These are phyloP conservation scores for Hartigia nigra DNA, from an alignment of 2,888 invertebrate genomes.

Conservation along the genomic window DNA sequence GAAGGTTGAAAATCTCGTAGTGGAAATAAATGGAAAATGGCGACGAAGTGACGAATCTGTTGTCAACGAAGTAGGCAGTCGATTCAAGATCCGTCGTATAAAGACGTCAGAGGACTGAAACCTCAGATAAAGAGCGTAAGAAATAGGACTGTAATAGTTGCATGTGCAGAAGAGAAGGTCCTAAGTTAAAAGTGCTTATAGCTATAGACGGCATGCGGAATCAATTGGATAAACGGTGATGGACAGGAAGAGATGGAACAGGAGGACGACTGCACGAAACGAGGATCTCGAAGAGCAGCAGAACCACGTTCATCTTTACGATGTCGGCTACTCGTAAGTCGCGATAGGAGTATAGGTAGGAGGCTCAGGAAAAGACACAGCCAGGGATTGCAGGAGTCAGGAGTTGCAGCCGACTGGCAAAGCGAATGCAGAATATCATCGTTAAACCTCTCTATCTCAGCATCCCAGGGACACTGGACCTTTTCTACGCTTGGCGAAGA, in stretches of 20 bases:
- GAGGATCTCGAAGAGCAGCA: neutral
- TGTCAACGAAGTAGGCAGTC: conserved; percentile 14
- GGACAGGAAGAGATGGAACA: neutral
- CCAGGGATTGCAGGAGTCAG: neutral
- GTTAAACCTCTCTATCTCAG: conserved; percentile 39
- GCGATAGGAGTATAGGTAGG: neutral
- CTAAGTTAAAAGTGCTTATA: neutral
- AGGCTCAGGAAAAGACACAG: neutral
- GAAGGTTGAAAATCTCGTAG: neutral
- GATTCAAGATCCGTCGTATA: conserved; percentile 34
- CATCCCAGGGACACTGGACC: neutral
- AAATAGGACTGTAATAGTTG: neutral
- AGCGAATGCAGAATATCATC: conserved; percentile 35
- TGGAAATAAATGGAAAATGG: neutral
- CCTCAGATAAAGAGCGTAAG: neutral
- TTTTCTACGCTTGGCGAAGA: neutral
- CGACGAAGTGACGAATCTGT: neutral
- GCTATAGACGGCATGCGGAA: neutral
- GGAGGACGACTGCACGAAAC: neutral
- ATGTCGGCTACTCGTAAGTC: conserved; percentile 51
- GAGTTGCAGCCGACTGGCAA: neutral
- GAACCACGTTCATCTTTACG: conserved; percentile 47
- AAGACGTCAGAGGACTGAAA: conserved; percentile 34
- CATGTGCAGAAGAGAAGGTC: neutral
- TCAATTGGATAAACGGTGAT: neutral